Percentiles rank a stretch among this genome's conserved stretches.
Evolutionary conservation across 2,113 vertebrate species (phyloP).

Genomic region (Caloenas nicobarica): DNA sequence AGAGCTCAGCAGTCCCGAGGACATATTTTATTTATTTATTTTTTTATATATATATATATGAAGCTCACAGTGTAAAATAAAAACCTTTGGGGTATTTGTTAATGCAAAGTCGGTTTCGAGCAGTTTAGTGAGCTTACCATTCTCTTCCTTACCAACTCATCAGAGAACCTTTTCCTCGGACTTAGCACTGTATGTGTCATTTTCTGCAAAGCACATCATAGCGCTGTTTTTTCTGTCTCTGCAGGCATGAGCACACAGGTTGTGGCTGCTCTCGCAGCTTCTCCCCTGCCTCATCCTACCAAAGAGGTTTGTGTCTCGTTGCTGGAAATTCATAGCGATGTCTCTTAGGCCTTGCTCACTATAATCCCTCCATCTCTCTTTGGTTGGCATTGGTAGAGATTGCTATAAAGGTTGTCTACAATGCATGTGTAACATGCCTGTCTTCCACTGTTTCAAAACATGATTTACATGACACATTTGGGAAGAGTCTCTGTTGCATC

Average conservation of each 20-base stretch:
- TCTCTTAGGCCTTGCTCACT: background rate
- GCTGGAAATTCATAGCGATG: background rate
- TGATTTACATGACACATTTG: background rate
- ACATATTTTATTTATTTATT: background rate
- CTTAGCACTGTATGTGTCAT: background rate
- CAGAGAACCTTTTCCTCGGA: background rate
- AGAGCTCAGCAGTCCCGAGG: background rate
- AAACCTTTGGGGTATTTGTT: background rate
- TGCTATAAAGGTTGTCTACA: background rate
- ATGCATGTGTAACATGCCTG: background rate
- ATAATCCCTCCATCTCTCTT: background rate
- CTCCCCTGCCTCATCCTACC: background rate
- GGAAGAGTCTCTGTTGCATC: background rate
- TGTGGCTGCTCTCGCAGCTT: background rate
- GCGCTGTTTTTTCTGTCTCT: background rate
- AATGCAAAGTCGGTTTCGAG: background rate
- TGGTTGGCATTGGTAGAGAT: background rate
- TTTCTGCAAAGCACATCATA: background rate
- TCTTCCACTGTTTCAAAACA: background rate
- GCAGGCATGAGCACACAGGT: background rate
- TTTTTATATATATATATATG: background rate
- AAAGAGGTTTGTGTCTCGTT: background rate
- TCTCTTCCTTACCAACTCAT: background rate
- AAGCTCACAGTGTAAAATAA: background rate
- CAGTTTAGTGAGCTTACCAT: background rate